These are phyloP conservation scores for Dendroctonus ponderosae DNA, from an alignment of 1,140 invertebrate genomes.

Conservation along the genomic window DNA sequence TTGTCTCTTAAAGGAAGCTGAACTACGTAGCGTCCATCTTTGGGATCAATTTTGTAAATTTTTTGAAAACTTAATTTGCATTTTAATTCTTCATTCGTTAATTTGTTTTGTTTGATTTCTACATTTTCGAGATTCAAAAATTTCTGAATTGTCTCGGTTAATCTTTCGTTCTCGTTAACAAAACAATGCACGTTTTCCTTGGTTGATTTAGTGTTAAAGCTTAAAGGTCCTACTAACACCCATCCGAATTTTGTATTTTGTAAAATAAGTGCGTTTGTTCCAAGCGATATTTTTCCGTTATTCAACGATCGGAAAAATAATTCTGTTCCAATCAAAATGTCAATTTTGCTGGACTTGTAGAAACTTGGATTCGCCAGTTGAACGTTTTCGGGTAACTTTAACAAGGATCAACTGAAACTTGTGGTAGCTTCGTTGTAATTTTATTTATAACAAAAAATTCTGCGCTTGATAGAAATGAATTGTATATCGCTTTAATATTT, in stretches of 20 bases:
- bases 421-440: constrained; percentile 23
- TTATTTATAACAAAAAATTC: constrained; percentile 24
- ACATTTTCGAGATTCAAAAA: constrained; percentile 12
- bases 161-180: not conserved
- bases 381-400: constrained; percentile 12
- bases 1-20: constrained; percentile 4
- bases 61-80: no score
- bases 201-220: no score
- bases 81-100: constrained; percentile 13
- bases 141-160: not conserved
- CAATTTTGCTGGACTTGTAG: constrained; percentile 9
- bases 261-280: constrained; percentile 13
- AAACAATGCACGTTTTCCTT: not conserved
- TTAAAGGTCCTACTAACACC: no score
- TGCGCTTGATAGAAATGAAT: constrained; percentile 3
- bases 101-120: not conserved
- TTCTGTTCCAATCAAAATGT: constrained; percentile 15
- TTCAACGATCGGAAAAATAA: constrained; percentile 17
- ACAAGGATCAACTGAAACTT: constrained; percentile 5
- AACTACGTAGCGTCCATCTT: constrained; percentile 8
- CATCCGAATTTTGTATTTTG: constrained; percentile 26
- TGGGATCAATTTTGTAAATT: not conserved
- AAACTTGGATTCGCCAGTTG: constrained; percentile 18
- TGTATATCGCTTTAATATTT: constrained; percentile 9
- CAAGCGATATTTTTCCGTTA: constrained; percentile 11